phyloP scores from a whole-genome alignment of 2,888 invertebrate genomes.

The Diarsia dahlii region DNA sequence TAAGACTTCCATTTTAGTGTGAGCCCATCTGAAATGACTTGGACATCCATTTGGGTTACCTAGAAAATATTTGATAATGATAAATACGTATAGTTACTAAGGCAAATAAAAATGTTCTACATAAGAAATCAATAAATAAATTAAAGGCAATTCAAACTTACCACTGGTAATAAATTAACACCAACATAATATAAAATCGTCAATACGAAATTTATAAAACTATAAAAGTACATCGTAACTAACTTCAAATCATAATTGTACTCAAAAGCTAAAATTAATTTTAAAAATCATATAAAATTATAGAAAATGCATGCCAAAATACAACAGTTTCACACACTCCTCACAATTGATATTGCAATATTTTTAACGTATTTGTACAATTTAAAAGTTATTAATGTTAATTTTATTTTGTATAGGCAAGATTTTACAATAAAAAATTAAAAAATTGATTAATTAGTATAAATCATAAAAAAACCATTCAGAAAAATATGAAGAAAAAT shows the following conservation, averaged over 20 bases:
- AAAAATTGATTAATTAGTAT: conserved; percentile 64
- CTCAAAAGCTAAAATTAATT: conserved; percentile 52
- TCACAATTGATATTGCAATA: conserved; percentile 75
- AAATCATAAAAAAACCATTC: conserved; percentile 52
- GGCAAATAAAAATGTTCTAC: conserved; percentile 64
- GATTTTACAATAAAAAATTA: conserved; percentile 64
- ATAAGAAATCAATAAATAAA: conserved; percentile 62
- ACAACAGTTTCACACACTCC: conserved; percentile 76
- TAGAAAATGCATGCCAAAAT: conserved; percentile 76
- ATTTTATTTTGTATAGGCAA: conserved; percentile 72
- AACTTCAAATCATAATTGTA: conserved; percentile 64
- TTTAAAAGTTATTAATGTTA: conserved; percentile 65
- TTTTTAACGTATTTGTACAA: conserved; percentile 68
- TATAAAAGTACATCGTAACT: conserved; percentile 60
- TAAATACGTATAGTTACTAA: conserved; percentile 78
- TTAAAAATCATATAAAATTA: conserved; percentile 65
- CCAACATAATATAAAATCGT: conserved; percentile 84
- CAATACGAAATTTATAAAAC: conserved; percentile 59
- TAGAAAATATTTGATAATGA: conserved; percentile 86
- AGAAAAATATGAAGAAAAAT: conserved; percentile 64
- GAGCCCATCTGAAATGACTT: conserved; percentile 85
- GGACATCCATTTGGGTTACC: conserved; percentile 90
- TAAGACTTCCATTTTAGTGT: conserved; percentile 83
- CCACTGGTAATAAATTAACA: conserved; percentile 85
- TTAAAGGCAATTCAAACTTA: conserved; percentile 80